These are phyloP conservation scores for Ctenopoma multispine DNA, from an alignment of 2,797 vertebrate species.

Conservation along the genomic window DNA sequence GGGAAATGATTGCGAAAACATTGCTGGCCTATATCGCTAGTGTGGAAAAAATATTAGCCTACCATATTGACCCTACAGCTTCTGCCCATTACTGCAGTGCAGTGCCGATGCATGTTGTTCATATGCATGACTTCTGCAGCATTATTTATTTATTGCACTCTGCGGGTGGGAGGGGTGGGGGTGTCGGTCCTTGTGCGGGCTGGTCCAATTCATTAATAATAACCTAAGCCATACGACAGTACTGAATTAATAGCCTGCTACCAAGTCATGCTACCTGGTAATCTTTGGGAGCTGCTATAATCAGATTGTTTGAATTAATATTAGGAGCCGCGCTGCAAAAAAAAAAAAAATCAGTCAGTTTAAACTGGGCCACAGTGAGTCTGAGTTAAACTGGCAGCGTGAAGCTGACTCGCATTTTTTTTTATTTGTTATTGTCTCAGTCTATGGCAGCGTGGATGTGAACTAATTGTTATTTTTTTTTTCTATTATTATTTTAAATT, in stretches of 20 bases:
- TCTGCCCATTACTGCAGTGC: conserved; percentile 66
- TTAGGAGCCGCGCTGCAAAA: not conserved
- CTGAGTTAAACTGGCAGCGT: conserved; percentile 49
- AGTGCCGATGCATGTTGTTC: conserved; percentile 77
- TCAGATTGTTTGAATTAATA: conserved; percentile 15
- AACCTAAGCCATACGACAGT: conserved; percentile 68
- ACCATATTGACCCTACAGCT: conserved; percentile 70
- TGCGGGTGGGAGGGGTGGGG: conserved; percentile 63
- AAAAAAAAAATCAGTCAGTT: conserved; percentile 9
- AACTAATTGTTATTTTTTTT: not conserved
- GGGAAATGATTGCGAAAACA: conserved; percentile 23
- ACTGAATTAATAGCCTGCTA: conserved; percentile 71
- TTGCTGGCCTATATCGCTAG: conserved; percentile 39
- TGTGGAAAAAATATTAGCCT: conserved; percentile 64
- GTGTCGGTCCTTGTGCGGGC: conserved; percentile 54
- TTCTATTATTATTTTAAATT: no score
- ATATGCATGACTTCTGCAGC: conserved; percentile 80
- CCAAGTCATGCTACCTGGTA: conserved; percentile 36
- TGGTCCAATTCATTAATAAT: conserved; percentile 83
- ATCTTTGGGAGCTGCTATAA: conserved; percentile 28
- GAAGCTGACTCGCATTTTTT: conserved; percentile 36
- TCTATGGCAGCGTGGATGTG: not conserved
- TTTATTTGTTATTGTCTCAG: conserved; percentile 22
- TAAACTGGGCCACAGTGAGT: conserved; percentile 50
- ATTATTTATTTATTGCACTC: conserved; percentile 84